Base-by-base conservation (phyloP, 2,113 vertebrate species). In the Delphinus delphis region DNA sequence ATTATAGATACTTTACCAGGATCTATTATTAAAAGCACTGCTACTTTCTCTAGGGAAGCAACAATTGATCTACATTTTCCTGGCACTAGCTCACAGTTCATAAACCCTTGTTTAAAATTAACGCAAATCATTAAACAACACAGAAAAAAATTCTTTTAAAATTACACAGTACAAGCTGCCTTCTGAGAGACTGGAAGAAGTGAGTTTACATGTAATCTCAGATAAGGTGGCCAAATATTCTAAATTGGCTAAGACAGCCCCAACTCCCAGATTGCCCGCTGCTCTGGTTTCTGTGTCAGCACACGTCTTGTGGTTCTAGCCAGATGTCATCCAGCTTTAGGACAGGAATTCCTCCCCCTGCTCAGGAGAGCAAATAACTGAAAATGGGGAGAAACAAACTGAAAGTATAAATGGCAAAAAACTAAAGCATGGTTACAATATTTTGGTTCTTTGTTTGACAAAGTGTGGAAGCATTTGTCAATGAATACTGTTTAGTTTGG, bases 51-150 rank as follows among this genome's bases (percentile, higher is more conserved):
- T 91, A 80, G 95, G 93, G 95, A 96, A 95, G 60, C 62, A 95
- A 90, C 44, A 84, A 65, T 68, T 93, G 93, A 95, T 74, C 77
- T 38, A 31, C 36, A 65, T 95, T 96, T 97, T 95, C 26, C 73
- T 96, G 73, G 81, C 93, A 97, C 86, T 73, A 87, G 93, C 85
- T 98, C 96, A 97, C 73, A 93, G 96, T 97, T 97, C 97, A 89
- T 96, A 98, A 95, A 86, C 67, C 41, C 65, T 88, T 93, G n/a
- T 86, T 96, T 91, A 95, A 98, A 97, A 98, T 97, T 97, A 96
- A 95, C 62, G 25, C 25, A 85, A 90, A 91, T 93, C 85, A 97
- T 95, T 97, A 97, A 97, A 79, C 63, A 95, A 81, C 63, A 84
- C 38, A 65, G 58, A 80, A 79, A 90, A 95, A 89, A 89, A 20